Evolutionary conservation across 2,113 vertebrate genomes (phyloP), one percentile per base, ranked within the genome.

Genomic region (Ancistrus triradiatus): DNA sequence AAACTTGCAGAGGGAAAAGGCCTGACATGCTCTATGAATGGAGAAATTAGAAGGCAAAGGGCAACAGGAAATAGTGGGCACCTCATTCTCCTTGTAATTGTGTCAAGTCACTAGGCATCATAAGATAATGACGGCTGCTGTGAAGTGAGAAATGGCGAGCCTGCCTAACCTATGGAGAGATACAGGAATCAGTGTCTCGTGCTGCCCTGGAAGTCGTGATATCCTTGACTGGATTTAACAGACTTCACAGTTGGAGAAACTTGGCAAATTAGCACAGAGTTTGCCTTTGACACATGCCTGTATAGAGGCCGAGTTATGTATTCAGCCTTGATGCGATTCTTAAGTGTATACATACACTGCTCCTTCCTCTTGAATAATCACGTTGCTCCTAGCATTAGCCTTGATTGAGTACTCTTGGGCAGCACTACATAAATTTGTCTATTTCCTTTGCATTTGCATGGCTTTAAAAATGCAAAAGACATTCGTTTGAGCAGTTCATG

Each of bases 381-480:
- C 7, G 10, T 31, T 49, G 44, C 53, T 22, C 46, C 35, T 44
- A 57, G 49, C 64, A 28, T 59, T 58, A 42, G 7, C 53, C 27
- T 19, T 73, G 59, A 59, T 40, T 52, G 51, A 53, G 18, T 50
- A 17, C 15, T 4, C n/a, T 42, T 50, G 47, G 28, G 47, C 17
- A 14, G 38, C 31, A 24, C 14, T 7, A 46, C 37, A 42, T 47
- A 53, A 59, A 53, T 38, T 33, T 11, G 48, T 59, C 60, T 68
- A 37, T 44, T 83, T 81, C 68, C 70, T 74, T 80, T 80, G 75
- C 81, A 75, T 82, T 83, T 79, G 72, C 13, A 37, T 18, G 46
- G 22, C 59, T 63, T 72, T 63, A 63, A 68, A 73, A 62, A 68
- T 68, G 24, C 55, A 59, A 50, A 52, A 64, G 64, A 47, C 63